Evolutionary conservation across 2,888 invertebrate genomes (phyloP).

Genomic region (Phania funesta): DNA sequence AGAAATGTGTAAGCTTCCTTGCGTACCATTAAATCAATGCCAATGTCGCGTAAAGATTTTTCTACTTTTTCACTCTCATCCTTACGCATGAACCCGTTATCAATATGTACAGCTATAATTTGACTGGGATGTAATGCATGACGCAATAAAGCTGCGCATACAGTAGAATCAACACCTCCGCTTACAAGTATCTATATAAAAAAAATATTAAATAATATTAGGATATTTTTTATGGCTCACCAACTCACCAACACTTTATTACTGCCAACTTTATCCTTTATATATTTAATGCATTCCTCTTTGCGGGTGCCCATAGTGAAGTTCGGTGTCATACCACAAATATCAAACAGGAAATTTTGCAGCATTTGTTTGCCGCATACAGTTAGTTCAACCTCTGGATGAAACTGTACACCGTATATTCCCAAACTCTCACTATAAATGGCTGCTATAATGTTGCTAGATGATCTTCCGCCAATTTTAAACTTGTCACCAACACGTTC

Average conservation of each 20-base stretch:
- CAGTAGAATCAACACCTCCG: conserved; percentile 99
- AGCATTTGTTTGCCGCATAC: conserved; percentile 94
- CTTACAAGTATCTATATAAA: conserved; percentile 90
- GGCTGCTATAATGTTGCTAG: conserved; percentile 90
- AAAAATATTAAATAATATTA: too few species aligned
- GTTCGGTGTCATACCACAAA: conserved; percentile 91
- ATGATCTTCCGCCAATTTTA: conserved; percentile 90
- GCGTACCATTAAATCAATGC: conserved; percentile 89
- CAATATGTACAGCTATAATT: conserved; percentile 97
- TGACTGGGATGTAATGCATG: conserved; percentile 94
- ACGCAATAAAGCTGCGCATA: conserved; percentile 96
- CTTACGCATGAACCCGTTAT: conserved; percentile 99
- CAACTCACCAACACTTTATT: conserved; percentile 94
- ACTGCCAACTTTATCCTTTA: conserved; percentile 92
- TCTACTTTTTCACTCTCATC: conserved; percentile 95
- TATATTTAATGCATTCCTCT: conserved; percentile 94
- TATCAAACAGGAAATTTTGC: conserved; percentile 95
- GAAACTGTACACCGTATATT: conserved; percentile 98
- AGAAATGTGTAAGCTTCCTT: conserved; percentile 87
- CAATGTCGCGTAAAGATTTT: conserved; percentile 89
- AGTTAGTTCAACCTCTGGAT: conserved; percentile 98
- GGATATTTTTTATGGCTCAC: neutral
- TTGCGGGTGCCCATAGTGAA: conserved; percentile 95
- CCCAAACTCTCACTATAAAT: conserved; percentile 94
- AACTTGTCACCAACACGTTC: conserved; percentile 94